Base-by-base conservation (phyloP, 2,888 invertebrate species). In the Atrina japonica region DNA sequence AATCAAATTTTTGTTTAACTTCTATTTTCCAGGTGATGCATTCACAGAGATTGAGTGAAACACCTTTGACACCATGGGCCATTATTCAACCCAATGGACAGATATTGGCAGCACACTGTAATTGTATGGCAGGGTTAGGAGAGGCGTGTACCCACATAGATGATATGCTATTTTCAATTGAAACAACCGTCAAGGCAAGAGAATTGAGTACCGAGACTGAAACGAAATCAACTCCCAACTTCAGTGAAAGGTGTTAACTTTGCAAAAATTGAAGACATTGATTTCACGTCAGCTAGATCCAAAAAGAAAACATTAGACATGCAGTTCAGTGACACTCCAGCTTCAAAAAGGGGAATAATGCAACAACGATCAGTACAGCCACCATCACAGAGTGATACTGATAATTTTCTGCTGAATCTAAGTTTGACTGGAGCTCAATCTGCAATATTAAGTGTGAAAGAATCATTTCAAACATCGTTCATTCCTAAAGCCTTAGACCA, bases 121-220 rank as follows among this genome's bases (percentile, higher is more conserved):
- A 64, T 41, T 80, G 81, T 63, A 80, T 80, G 77, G 80, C 80
- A n/a, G 55, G 27, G 14, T 35, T 30, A 2, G 55, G 55, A 3
- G 2, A 55, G 29, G 3, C 27, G 7, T 83, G 80, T 41, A 75
- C 68, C 1, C 83, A 81, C 66, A 58, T 79, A 29, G 76, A 73
- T 14, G 66, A 78, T 9, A 30, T 80, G 0, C 66, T 83, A 2
- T 81, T 80, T 52, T 52, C 53, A 11, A 25, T 81, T 11, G 71
- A 77, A n/a, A 66, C 77, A 11, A 47, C 70, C 1, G 71, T 76
- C 3, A 30, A 70, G 23, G 64, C 78, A 14, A 45, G 75, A 23
- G 67, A 73, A 2, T 55, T 70, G 0, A 70, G 56, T 14, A 79
- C 77, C 29, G 77, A 77, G 6, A 77, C 75, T 16, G 56, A 66